Base-by-base conservation (phyloP, 2,797 vertebrate species). In the Semaprochilodus insignis region DNA sequence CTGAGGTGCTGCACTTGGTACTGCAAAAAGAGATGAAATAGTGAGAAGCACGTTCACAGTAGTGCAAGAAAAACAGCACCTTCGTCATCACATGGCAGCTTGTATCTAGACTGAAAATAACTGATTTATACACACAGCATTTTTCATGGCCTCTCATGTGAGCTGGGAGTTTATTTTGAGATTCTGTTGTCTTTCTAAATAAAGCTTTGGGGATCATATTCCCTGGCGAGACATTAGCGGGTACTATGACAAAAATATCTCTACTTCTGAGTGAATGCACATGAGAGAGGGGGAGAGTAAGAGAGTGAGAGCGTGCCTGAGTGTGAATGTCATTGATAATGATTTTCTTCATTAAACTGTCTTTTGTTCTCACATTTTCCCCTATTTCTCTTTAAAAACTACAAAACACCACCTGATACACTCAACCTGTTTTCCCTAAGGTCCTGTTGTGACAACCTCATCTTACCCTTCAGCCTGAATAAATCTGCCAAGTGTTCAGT, bases 1-100 rank as follows among this genome's bases (percentile, higher is more conserved):
- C 91, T 98, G 98, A 34, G 98, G 98, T 15, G 97, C 91, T 69
- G 96, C 96, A 80, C 97, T 97, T n/a, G 98, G 98, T n/a, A 98
- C 98, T 99, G 89, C 44, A 88, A 83, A 59, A 77, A 60, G 83
- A 84, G 44, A 57, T 3, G 78, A 34, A 7, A 54, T 3, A n/a
- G 34, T 62, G 23, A 74, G 67, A 51, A 72, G 17, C 44, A 27
- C 2, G 1, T 31, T 62, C 4, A 44, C 52, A 21, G 27, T 16
- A 65, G 23, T 62, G 0, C 44, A 31, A 21, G 34, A 72, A 69
- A 76, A 69, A 75, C 27, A 74, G 16, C 16, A 54, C 11, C 60
- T 21, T n/a, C 3, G 6, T 60, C n/a, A 75, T 48, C 25, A 59
- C 48, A 16, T 15, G 0, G 0, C 23, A 34, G 55, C 67, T 55